Base-by-base conservation (phyloP, 2,888 invertebrate genomes). In the Drosophila paranaensis region DNA sequence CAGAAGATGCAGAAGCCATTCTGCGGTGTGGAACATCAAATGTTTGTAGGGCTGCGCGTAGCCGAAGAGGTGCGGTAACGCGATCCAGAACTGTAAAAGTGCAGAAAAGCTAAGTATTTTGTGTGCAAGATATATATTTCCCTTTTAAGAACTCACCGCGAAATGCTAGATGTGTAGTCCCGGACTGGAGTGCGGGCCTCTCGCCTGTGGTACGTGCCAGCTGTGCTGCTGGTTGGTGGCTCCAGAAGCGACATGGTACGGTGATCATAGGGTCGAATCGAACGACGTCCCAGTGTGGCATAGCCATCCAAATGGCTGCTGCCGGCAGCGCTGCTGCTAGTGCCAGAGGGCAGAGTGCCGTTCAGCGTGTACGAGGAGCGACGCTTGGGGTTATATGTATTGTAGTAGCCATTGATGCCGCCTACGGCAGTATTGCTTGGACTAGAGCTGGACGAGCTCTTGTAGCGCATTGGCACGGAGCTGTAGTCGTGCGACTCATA, bases 11-110 rank as follows among this genome's bases (percentile, higher is more conserved):
- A 92, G 86, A 92, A 92, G 57, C 91, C 92, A 79, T 92, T 92
- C 86, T 92, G 92, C 71, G 92, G 92, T 76, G 92, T 92, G 84
- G 91, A 87, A 91, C 92, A 92, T 92, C 92, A 93, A 92, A 92
- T 93, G 60, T 93, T 93, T 78, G 92, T 92, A n/a, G 93, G 93
- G 68, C 93, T 93, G 64, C 92, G 91, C 6, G 93, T 86, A 16
- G 91, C 87, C 25, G 92, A 92, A 33, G 92, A 90, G 56, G 91
- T 91, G 57, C 92, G 92, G 64, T 91, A 91, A 35, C 90, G 92
- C 6, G 92, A 85, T 60, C 91, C 91, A 35, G 91, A 90, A 65
- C 92, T 92, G 55, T 2, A 16, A 51, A n/a, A 14, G 8, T n/a
- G 37, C 5, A 13, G 13, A 13, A 25, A 25, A 53, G 14, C 6